Base-by-base conservation (phyloP, 2,113 vertebrate genomes). In the Pseudorectes ferrugineus region DNA sequence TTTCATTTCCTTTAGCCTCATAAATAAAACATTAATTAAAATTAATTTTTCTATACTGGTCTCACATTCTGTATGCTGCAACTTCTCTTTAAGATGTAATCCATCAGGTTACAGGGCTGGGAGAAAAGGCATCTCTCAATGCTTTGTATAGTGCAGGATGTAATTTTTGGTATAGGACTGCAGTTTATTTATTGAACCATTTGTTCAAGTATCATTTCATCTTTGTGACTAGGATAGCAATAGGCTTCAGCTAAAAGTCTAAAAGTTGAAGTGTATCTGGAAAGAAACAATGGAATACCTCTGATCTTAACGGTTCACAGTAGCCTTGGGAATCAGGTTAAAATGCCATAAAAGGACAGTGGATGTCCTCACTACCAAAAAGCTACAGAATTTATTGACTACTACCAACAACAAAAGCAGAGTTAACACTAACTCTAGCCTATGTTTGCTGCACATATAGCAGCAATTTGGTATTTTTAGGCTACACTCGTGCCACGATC, bases 401-500 rank as follows among this genome's bases (percentile, higher is more conserved):
- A 26, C 10, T 52, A 55, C 22, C 11, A 82, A 66, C 38, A 65
- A 33, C 7, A 55, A 82, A 90, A 31, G 22, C 12, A 77, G 58
- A 70, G 14, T 81, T 81, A 65, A 43, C 48, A 31, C 8, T 52
- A 88, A 71, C 6, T 48, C 36, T 29, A 22, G 21, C 66, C 20
- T 22, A 20, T 33, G 12, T 11, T 61, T 89, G 28, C 59, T 81
- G 33, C 70, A 84, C 10, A 17, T 20, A 40, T 1, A 84, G 31
- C 57, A 73, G 33, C 31, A 62, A 55, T 36, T 61, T 62, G 55
- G 5, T 81, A 74, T 58, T 87, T 66, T 81, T 62, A 77, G 55
- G 38, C 33, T 42, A n/a, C 14, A 31, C 48, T 45, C 5, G 8
- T 0, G 0, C 29, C 33, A 75, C 0, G 2, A 71, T 38, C 3